These are phyloP conservation scores for Oedothorax gibbosus DNA, from an alignment of 1,140 invertebrate species.

Conservation along the genomic window DNA sequence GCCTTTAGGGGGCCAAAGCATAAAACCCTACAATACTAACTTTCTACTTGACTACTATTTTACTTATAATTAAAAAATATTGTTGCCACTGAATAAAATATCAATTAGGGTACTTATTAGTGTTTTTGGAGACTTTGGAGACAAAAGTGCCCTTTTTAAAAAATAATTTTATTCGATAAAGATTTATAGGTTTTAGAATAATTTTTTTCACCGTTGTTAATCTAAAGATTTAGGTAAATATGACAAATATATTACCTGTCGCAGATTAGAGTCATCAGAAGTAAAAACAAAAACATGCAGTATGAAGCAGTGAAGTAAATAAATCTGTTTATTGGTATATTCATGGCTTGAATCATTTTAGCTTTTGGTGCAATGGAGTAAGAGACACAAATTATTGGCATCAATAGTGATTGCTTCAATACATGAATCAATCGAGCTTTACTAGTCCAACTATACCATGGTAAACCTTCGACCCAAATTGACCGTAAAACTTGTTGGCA, in stretches of 20 bases:
- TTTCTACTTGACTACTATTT: too few species aligned
- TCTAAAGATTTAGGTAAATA: too few species aligned
- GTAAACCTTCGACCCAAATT: conserved; percentile 65
- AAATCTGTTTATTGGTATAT: conserved; percentile 61
- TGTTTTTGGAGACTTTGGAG: too few species aligned
- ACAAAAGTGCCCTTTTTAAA: too few species aligned
- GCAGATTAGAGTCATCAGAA: conserved; percentile 51
- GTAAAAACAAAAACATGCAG: conserved; percentile 50
- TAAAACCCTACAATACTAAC: too few species aligned
- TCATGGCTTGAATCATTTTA: conserved; percentile 40
- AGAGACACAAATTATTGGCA: conserved; percentile 47
- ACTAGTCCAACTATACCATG: conserved; percentile 55
- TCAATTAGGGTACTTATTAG: too few species aligned
- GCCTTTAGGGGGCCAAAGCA: too few species aligned
- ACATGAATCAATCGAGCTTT: conserved; percentile 43
- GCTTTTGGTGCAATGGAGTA: conserved; percentile 48
- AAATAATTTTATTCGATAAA: too few species aligned
- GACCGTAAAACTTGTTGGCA: conserved; percentile 69
- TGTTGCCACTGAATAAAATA: too few species aligned
- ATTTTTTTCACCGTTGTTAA: too few species aligned
- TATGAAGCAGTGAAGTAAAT: conserved; percentile 59
- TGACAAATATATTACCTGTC: conserved; percentile 21
- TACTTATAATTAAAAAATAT: too few species aligned
- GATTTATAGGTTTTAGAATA: too few species aligned
- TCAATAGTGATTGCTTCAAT: conserved; percentile 52